Evolutionary conservation across 2,113 vertebrate species (phyloP).

Genomic region (Chaetura pelagica): DNA sequence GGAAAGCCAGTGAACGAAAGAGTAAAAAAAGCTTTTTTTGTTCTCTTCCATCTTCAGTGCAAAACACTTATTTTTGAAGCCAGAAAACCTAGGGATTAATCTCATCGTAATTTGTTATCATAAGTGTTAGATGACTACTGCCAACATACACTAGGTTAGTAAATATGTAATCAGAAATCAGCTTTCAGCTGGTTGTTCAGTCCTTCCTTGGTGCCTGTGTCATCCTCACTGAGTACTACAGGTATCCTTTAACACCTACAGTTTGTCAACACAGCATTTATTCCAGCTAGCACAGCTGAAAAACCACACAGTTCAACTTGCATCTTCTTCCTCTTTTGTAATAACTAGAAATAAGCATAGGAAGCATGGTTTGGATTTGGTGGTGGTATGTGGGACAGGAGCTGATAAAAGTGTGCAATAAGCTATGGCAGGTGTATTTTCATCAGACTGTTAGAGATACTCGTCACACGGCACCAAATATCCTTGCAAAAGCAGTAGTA

Average conservation of each 20-base stretch:
- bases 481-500: neutral
- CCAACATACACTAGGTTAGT: neutral
- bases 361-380: neutral
- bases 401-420: neutral
- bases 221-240: neutral
- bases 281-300: neutral
- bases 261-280: neutral
- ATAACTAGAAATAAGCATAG: neutral
- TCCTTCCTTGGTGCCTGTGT: neutral
- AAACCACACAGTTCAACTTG: neutral
- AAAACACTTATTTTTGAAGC: neutral
- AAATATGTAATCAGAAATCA: neutral
- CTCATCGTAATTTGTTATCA: neutral
- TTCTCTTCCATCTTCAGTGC: rapidly evolving
- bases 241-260: neutral
- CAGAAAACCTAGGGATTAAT: neutral
- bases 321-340: neutral
- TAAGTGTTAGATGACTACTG: neutral
- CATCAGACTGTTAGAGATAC: neutral
- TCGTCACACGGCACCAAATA: neutral
- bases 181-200: neutral
- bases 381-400: neutral
- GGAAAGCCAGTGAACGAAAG: neutral
- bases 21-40: neutral
- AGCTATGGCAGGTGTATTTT: neutral